A percentile compares a stretch with the other conserved stretches of the same genome.
phyloP scores from a whole-genome alignment of 2,797 vertebrate species.

The Esox lucius region DNA sequence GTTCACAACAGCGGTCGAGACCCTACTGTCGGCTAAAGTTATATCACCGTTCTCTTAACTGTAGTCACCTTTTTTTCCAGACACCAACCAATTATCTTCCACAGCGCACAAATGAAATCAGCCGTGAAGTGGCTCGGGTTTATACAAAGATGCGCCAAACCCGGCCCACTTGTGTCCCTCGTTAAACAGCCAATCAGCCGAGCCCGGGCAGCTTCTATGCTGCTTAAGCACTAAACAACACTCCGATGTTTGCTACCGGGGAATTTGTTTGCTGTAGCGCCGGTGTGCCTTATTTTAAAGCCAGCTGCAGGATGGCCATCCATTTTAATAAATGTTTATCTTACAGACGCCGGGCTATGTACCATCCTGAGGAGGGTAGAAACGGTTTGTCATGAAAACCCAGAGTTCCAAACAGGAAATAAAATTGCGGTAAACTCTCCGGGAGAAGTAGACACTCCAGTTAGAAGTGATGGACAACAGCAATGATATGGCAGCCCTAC shows the following conservation, averaged over 20 bases:
- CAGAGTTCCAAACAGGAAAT: conserved; percentile 39
- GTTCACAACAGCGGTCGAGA: conserved; percentile 15
- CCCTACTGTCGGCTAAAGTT: conserved; percentile 30
- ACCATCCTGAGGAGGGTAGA: conserved; percentile 7
- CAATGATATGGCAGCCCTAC: conserved; percentile 38
- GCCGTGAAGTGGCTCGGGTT: conserved; percentile 32
- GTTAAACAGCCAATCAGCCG: conserved; percentile 19
- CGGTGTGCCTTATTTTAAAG: conserved; percentile 42
- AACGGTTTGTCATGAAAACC: conserved; percentile 24
- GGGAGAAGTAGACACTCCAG: conserved; percentile 37
- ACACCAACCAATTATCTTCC: conserved; percentile 4
- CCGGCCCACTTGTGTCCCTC: conserved; percentile 47
- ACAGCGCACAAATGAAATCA: conserved; percentile 21
- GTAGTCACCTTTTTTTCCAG: background rate
- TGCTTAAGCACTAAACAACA: conserved; percentile 40
- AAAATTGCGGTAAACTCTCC: conserved; percentile 36
- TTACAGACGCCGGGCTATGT: conserved; percentile 40
- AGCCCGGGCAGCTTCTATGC: background rate
- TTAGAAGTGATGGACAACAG: conserved; percentile 43
- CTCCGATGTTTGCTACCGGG: conserved; percentile 13
- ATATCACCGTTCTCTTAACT: conserved; percentile 6
- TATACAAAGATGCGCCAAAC: conserved; percentile 38
- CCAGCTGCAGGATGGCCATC: conserved; percentile 22
- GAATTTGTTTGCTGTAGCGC: conserved; percentile 18
- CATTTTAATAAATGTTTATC: conserved; percentile 25